Conservation (phyloP, 2,888 invertebrate species). For the Pocota personata region DNA sequence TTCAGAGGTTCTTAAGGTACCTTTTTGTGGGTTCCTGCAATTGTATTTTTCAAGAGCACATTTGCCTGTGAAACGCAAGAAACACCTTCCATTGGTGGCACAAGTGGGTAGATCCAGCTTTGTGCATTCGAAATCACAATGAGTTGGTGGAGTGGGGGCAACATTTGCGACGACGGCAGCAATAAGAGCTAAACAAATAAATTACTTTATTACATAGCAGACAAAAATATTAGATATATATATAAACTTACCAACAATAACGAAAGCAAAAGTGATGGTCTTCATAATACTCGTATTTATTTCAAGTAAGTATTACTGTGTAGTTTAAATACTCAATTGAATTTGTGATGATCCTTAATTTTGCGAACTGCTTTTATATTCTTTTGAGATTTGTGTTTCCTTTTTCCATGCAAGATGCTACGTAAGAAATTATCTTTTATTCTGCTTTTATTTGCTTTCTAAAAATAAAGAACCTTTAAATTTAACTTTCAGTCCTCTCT, state of each 20-base stretch:
- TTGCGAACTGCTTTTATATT: not conserved
- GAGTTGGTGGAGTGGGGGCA: constrained; percentile 19
- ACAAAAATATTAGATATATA: not conserved
- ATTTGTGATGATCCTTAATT: not conserved
- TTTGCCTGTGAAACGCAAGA: constrained; percentile 76
- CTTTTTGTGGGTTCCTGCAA: constrained; percentile 77
- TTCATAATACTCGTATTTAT: constrained; percentile 13
- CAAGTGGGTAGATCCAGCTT: constrained; percentile 76
- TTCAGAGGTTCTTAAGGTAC: not conserved
- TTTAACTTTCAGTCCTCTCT: too few relatives aligned
- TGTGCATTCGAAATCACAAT: constrained; percentile 76
- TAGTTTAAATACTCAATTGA: not conserved
- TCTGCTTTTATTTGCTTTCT: too few relatives aligned
- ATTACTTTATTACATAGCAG: not conserved
- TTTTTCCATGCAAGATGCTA: not conserved
- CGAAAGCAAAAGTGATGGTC: not conserved
- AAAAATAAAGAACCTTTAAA: too few relatives aligned
- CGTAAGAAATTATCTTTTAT: too few relatives aligned
- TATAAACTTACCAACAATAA: not conserved
- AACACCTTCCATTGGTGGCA: constrained; percentile 78
- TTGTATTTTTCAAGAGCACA: constrained; percentile 78
- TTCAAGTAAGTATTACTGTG: not conserved
- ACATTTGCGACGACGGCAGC: not conserved
- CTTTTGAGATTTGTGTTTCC: not conserved
- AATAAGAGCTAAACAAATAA: constrained; percentile 10